These are phyloP conservation scores for Orientallactaga sibirica DNA, from an alignment of 2,797 vertebrate genomes.

Conservation along the genomic window DNA sequence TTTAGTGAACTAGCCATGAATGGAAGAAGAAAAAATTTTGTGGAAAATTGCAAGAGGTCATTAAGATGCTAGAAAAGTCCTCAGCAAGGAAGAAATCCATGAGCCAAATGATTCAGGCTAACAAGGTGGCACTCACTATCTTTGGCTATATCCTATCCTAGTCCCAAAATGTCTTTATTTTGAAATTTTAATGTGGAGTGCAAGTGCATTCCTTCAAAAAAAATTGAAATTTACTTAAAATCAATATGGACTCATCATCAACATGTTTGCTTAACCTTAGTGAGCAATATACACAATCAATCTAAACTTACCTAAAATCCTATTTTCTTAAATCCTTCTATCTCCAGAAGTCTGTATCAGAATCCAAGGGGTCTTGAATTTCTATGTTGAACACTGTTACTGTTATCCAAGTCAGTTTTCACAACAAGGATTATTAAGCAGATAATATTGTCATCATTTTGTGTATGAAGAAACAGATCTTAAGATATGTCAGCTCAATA, in stretches of 20 bases:
- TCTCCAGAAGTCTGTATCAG: background rate
- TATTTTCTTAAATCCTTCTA: conserved; percentile 36
- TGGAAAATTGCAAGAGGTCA: conserved; percentile 53
- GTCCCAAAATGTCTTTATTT: background rate
- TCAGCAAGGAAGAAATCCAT: conserved; percentile 16
- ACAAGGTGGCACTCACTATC: background rate
- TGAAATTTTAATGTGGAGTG: conserved; percentile 34
- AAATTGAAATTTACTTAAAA: conserved; percentile 32
- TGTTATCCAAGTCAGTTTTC: conserved; percentile 42
- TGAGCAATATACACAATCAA: background rate
- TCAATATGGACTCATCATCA: background rate
- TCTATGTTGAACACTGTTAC: background rate
- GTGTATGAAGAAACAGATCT: conserved; percentile 4
- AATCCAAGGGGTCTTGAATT: background rate
- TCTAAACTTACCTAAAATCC: background rate
- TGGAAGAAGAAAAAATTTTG: background rate
- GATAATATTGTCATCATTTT: conserved; percentile 6
- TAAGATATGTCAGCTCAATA: background rate
- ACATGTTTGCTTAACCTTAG: background rate
- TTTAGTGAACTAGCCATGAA: conserved; percentile 45
- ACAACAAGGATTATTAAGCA: background rate
- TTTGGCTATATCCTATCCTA: background rate
- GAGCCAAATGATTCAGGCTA: background rate
- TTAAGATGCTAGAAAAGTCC: conserved; percentile 35
- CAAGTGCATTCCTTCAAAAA: conserved; percentile 6